These are phyloP conservation scores for human DNA, from an alignment of 2,113 vertebrate species.

Conservation along the genomic window GRCh38 chr1:238589001-238589500, in stretches of 20 bases:
- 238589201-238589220: not conserved
- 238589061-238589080: accelerated
- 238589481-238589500: not conserved
- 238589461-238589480: not conserved
- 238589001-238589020: too few species aligned
- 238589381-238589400: not conserved
- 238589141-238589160: not conserved
- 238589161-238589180: not conserved
- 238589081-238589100: too few species aligned
- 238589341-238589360: too few species aligned
- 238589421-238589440: not conserved
- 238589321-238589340: too few species aligned
- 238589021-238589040: too few species aligned
- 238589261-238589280: not conserved
- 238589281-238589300: not conserved
- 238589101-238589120: not conserved
- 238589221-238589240: not conserved
- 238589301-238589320: not conserved
- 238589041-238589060: too few species aligned
- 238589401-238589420: not conserved
- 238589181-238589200: not conserved
- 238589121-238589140: not conserved
- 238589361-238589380: not conserved
- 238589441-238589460: not conserved
- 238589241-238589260: not conserved